Percentiles rank a stretch among this genome's conserved stretches.
These are phyloP conservation scores for Drosophila kuntzei DNA, from an alignment of 2,888 invertebrate species.

Conservation along the genomic window DNA sequence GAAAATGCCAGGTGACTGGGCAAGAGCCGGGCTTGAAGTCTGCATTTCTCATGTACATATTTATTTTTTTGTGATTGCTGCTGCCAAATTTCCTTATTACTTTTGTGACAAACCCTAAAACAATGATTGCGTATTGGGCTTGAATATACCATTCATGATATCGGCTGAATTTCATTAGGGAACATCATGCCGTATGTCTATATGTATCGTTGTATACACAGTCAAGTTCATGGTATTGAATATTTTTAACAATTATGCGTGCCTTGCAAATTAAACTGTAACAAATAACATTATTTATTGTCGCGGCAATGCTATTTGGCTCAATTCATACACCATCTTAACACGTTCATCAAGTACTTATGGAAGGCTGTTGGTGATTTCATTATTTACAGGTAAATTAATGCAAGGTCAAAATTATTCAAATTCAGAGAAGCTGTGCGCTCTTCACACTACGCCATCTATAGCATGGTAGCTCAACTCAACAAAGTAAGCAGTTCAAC, in stretches of 20 bases:
- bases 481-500: background rate
- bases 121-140: slow-evolving; percentile 17
- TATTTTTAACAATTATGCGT: slow-evolving; percentile 35
- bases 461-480: background rate
- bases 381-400: slow-evolving; percentile 16
- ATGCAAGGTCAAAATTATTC: slow-evolving; percentile 32
- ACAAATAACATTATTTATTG: slow-evolving; percentile 3
- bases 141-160: slow-evolving; percentile 16
- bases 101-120: slow-evolving; percentile 37
- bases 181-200: slow-evolving; percentile 40
- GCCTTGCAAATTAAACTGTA: slow-evolving; percentile 35
- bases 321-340: slow-evolving; percentile 6
- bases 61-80: slow-evolving; percentile 22
- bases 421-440: slow-evolving; percentile 6
- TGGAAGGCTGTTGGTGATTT: slow-evolving; percentile 20
- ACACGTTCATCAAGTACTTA: slow-evolving; percentile 14
- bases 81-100: slow-evolving; percentile 50
- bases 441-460: slow-evolving; percentile 24
- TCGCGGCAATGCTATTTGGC: slow-evolving; percentile 2
- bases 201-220: slow-evolving; percentile 25
- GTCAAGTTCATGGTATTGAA: slow-evolving; percentile 67
- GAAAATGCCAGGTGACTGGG: slow-evolving; percentile 21
- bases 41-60: slow-evolving; percentile 19
- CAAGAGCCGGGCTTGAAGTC: slow-evolving; percentile 29
- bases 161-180: slow-evolving; percentile 61